Conservation (phyloP, 1,140 invertebrate genomes). For the Neodiprion virginianus region DNA sequence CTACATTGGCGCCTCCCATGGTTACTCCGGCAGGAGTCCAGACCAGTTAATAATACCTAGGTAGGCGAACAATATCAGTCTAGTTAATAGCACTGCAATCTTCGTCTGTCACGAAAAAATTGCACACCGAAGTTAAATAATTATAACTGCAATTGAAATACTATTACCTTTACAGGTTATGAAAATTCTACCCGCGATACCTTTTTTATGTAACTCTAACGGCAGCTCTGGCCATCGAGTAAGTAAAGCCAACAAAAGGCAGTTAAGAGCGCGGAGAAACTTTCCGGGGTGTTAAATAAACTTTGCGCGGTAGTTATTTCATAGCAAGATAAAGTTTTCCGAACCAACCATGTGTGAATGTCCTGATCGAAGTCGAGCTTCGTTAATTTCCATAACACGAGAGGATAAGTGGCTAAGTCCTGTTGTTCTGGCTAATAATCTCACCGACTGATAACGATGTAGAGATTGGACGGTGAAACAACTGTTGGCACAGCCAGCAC, state of each 20-base stretch:
- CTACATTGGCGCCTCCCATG: no score
- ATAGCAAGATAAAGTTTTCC: not conserved
- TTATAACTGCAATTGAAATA: no score
- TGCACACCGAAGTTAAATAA: no score
- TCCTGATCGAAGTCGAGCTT: not conserved
- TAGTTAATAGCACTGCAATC: no score
- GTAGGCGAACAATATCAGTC: no score
- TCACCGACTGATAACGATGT: not conserved
- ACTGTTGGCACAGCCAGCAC: no score
- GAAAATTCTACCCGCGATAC: not conserved
- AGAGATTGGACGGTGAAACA: not conserved
- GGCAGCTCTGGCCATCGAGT: not conserved
- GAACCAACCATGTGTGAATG: not conserved
- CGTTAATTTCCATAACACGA: not conserved
- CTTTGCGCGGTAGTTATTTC: not conserved
- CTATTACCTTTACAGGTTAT: no score
- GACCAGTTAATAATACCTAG: no score
- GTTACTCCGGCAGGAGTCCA: no score
- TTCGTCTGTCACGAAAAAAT: no score
- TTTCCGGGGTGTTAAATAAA: not conserved
- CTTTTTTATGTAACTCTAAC: not conserved
- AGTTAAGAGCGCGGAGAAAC: not conserved
- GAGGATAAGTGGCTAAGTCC: not conserved
- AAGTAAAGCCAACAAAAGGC: not conserved
- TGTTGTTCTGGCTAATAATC: not conserved